Base-by-base conservation (phyloP, 1,140 invertebrate genomes). In the Homarus americanus region DNA sequence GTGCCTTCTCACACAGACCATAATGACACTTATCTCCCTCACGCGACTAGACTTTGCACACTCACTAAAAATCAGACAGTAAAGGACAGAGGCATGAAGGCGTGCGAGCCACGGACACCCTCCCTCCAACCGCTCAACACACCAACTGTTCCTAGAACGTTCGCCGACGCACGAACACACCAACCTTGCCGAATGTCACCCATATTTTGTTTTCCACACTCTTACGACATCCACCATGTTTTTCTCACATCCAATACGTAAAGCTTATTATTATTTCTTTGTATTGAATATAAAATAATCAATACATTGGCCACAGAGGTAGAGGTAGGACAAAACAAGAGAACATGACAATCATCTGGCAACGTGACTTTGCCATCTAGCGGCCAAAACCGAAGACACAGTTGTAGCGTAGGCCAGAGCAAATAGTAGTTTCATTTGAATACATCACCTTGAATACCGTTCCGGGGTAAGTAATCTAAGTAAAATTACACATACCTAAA, bases 1-100 rank as follows among this genome's bases (percentile, higher is more conserved):
- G 53, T 87, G 85, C 75, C 85, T 58, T 87, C 85, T 78, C 75
- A 87, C 85, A 87, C 85, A 80, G 75, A 87, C 85, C 85, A 87
- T 87, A 87, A 79, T 87, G 85, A 80, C 75, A 66, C 75, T 78
- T 87, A 58, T 41, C 85, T 40, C 75, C 53, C 75, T 69, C 38
- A 75, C 75, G 66, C 58, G 36, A 79, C 58, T 87, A 80, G 38
- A 78, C 44, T 87, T 78, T 36, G 53, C 75, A 87, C 73, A 63
- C 73, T 79, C 85, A 75, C 83, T 85, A 85, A 28, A 73, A 73
- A 75, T 72, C 41, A 44, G 75, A 49, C 40, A 53, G 41, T 24
- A 80, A 76, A 83, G n/a, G 38, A 79, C 34, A 58, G 73, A 63
- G 76, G 76, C 76, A 76, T 87, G 76, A 40, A 87, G 49, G 40